phyloP scores from a whole-genome alignment of 2,113 vertebrate genomes.

The Chaetops frenatus region DNA sequence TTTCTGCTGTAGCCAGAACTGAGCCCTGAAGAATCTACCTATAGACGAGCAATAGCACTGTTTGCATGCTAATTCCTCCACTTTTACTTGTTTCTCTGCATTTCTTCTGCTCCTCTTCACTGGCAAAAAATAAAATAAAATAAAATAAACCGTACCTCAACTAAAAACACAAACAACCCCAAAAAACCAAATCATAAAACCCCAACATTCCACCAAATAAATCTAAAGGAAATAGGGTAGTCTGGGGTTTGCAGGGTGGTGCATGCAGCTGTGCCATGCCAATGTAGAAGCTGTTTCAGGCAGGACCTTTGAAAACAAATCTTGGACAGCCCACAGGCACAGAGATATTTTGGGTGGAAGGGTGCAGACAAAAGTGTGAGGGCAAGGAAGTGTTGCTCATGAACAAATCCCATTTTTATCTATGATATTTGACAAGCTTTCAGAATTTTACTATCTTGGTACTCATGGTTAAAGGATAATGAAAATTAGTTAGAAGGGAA shows the following conservation, averaged over 20 bases:
- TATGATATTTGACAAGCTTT: not conserved
- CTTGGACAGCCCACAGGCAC: accelerated
- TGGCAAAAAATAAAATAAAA: not conserved
- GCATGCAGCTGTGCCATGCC: not conserved
- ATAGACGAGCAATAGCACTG: accelerated
- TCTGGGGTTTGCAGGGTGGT: not conserved
- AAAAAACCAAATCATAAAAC: not conserved
- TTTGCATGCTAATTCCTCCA: not conserved
- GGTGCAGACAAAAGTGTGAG: not conserved
- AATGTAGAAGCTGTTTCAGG: not conserved
- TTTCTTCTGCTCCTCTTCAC: not conserved
- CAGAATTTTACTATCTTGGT: not conserved
- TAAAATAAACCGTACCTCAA: not conserved
- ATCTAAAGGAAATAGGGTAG: not conserved
- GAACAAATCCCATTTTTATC: not conserved
- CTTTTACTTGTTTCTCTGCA: not conserved
- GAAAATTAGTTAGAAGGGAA: not conserved
- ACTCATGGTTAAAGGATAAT: not conserved
- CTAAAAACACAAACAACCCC: accelerated
- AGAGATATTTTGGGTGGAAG: not conserved
- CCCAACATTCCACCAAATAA: not conserved
- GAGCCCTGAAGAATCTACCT: not conserved
- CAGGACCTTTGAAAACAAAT: not conserved
- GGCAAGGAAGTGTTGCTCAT: accelerated
- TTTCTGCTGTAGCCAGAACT: not conserved